Conservation (phyloP, 2,888 invertebrate genomes). For the Bombylius major region DNA sequence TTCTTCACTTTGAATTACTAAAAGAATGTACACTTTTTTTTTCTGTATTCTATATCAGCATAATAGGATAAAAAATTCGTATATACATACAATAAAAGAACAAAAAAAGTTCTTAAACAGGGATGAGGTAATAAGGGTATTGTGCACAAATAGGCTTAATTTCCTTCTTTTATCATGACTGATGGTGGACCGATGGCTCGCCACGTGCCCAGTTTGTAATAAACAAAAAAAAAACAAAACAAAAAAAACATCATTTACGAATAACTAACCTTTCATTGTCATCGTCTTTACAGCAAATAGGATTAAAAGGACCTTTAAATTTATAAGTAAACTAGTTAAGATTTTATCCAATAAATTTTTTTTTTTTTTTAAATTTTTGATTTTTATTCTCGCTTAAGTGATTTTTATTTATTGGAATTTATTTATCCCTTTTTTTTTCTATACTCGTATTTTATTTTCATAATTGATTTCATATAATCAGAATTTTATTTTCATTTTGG, state of each 20-base stretch:
- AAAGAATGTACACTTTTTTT: neutral
- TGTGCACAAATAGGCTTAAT: constrained; percentile 16
- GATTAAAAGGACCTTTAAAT: constrained; percentile 7
- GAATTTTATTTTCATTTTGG: too few species aligned
- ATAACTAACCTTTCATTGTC: constrained; percentile 10
- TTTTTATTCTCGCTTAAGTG: neutral
- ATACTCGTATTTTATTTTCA: too few species aligned
- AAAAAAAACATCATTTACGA: constrained; percentile 12
- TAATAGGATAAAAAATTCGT: neutral
- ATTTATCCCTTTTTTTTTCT: too few species aligned
- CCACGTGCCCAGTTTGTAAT: constrained; percentile 13
- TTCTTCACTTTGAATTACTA: neutral
- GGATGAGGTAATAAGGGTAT: constrained; percentile 10
- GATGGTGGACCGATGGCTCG: constrained; percentile 12
- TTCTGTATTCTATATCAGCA: neutral
- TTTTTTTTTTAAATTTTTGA: too few species aligned
- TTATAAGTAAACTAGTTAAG: neutral
- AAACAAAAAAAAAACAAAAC: constrained; percentile 8
- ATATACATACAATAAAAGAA: constrained; percentile 4
- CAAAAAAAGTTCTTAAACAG: constrained; percentile 3
- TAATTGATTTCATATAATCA: too few species aligned
- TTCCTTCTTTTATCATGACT: constrained; percentile 14
- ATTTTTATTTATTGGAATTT: neutral
- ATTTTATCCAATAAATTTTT: neutral
- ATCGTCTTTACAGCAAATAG: constrained; percentile 12